Base-by-base conservation (phyloP, 2,113 vertebrate species). In the Psittacara wagleri region DNA sequence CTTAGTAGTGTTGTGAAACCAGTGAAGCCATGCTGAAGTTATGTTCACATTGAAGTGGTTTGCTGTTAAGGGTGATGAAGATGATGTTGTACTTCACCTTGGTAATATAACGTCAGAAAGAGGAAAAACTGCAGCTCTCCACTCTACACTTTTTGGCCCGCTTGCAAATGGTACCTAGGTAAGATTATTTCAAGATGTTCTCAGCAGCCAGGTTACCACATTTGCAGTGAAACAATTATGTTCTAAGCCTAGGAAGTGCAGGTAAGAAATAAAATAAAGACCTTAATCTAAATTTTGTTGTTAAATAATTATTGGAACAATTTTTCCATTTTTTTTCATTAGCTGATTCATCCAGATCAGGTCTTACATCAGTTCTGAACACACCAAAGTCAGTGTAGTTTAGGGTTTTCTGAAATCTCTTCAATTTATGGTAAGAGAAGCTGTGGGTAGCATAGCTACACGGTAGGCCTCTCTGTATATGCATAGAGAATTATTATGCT, bases 191-290 rank as follows among this genome's bases (percentile, higher is more conserved):
- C 88, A 72, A 61, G 22, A 9, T 52, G 16, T 93, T 88, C 69
- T 92, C 72, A 76, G 83, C 51, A 79, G n/a, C 25, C 37, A 88
- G 11, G 15, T 37, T n/a, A 72, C 37, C 66, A 44, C 17, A 66
- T 81, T 95, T 97, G 70, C 68, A 95, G 61, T 87, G 74, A 64
- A 97, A 84, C 51, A 43, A 37, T 88, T 92, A 54, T 83, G 51
- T 70, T 75, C 55, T 55, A 64, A 91, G 75, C 4, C 24, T 52
- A 70, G 59, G 29, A 91, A 85, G 54, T 66, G 54, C 22, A 63
- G 77, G 63, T 35, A 49, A 74, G n/a, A 70, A 88, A 70, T 19
- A 2, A 61, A 93, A 80, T 31, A 57, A n/a, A 63, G 70, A 66
- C 15, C 52, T 41, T 72, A 54, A 41, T 76, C 57, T 90, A n/a